A percentile compares a stretch with the other conserved stretches of the same genome.
Conservation (phyloP, 1,140 invertebrate species). For the Drosophila burlai region DNA sequence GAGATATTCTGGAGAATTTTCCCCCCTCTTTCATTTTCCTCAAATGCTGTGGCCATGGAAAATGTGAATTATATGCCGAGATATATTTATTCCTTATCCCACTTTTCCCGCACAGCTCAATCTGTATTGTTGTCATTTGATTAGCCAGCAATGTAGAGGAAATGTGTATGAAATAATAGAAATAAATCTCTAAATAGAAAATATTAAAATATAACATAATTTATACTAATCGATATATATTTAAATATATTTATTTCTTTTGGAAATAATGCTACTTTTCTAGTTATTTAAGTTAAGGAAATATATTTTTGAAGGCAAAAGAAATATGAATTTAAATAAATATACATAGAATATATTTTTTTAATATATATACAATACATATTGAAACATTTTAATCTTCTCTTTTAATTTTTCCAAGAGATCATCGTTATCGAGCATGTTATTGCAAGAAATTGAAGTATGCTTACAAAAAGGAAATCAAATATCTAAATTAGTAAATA, state of each 20-base stretch:
- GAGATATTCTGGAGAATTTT: slow-evolving; percentile 13
- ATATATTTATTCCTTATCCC: slow-evolving; percentile 10
- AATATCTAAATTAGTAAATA: no score
- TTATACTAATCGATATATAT: no score
- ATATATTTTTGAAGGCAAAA: no score
- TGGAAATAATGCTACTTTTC: no score
- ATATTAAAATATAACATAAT: neutral
- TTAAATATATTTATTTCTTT: no score
- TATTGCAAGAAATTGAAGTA: no score
- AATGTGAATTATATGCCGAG: slow-evolving; percentile 14
- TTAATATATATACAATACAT: neutral
- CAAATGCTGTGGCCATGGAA: neutral
- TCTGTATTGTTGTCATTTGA: slow-evolving; percentile 27
- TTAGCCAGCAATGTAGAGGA: neutral
- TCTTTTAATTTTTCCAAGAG: neutral
- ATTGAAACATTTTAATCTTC: neutral
- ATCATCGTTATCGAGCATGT: no score
- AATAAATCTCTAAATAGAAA: neutral
- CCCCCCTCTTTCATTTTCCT: slow-evolving; percentile 9
- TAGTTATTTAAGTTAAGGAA: no score
- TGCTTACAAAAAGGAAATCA: no score
- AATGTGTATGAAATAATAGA: neutral
- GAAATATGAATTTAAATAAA: neutral
- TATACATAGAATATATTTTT: neutral
- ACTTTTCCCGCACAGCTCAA: neutral